These are phyloP conservation scores for Spialia ferax DNA, from an alignment of 2,888 invertebrate species.

Conservation along the genomic window DNA sequence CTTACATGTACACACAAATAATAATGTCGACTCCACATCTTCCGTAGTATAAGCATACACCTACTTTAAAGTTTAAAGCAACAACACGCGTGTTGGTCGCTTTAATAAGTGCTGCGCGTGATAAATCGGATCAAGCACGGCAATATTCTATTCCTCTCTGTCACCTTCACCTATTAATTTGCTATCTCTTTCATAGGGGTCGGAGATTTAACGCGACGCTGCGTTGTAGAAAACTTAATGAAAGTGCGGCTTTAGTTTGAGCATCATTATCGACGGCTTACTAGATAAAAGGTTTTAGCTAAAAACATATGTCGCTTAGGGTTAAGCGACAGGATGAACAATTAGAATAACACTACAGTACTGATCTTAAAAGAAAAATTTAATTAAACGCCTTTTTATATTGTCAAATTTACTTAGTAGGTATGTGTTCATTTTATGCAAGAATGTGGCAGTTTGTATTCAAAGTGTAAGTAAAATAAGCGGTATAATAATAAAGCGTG, in stretches of 20 bases:
- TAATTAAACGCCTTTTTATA: background rate
- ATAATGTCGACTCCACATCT: conserved; percentile 59
- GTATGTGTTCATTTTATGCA: too few species aligned
- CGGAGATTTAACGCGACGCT: conserved; percentile 66
- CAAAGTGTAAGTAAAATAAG: too few species aligned
- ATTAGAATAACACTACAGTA: conserved; percentile 46
- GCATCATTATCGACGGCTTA: conserved; percentile 81
- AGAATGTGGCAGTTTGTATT: too few species aligned
- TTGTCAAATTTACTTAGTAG: too few species aligned
- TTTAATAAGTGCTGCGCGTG: conserved; percentile 82
- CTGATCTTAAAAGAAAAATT: too few species aligned
- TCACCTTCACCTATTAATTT: conserved; percentile 49
- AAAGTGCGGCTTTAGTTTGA: conserved; percentile 72
- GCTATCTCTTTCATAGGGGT: conserved; percentile 61
- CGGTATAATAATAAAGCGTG: too few species aligned
- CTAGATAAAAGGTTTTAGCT: conserved; percentile 73
- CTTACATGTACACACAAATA: background rate
- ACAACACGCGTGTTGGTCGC: conserved; percentile 77
- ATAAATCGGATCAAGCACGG: conserved; percentile 82
- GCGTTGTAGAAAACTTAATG: conserved; percentile 76
- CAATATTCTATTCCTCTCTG: conserved; percentile 57
- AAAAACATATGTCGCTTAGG: conserved; percentile 75
- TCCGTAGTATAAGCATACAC: conserved; percentile 49
- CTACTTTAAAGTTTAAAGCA: conserved; percentile 72
- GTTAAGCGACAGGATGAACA: conserved; percentile 58